Conservation (phyloP, 2,113 vertebrate species). For the Cyphomyrus discorhynchus region DNA sequence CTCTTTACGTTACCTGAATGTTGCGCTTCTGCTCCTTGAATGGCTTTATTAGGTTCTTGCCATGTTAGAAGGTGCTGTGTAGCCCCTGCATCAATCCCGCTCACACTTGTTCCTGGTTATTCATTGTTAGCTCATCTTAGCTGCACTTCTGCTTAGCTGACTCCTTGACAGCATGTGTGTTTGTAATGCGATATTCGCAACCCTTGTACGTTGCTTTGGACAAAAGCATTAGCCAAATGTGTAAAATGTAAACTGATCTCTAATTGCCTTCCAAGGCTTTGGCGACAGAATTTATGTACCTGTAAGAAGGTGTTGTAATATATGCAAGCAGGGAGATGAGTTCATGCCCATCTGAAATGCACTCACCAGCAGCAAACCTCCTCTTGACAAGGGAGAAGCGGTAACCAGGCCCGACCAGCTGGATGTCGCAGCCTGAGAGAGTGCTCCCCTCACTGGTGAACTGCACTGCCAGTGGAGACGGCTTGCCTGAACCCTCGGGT, state of each 20-base stretch:
- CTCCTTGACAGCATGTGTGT: too few species aligned
- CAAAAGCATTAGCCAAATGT: too few species aligned
- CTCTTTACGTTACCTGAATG: too few species aligned
- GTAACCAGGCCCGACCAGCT: slow-evolving; percentile 73
- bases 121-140: too few species aligned
- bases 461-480: slow-evolving; percentile 71
- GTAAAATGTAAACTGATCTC: neutral
- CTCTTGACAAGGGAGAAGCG: slow-evolving; percentile 82
- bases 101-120: too few species aligned
- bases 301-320: neutral
- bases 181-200: too few species aligned
- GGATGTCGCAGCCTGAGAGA: slow-evolving; percentile 75
- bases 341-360: neutral
- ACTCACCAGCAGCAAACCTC: slow-evolving; percentile 76
- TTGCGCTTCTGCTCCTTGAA: too few species aligned
- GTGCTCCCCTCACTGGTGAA: slow-evolving; percentile 82
- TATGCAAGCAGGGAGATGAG: neutral
- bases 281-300: neutral
- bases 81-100: too few species aligned
- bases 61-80: too few species aligned
- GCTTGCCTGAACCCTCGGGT: slow-evolving; percentile 68
- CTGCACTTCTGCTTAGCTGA: too few species aligned
- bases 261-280: neutral
- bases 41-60: too few species aligned
- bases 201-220: too few species aligned